Evolutionary conservation across 2,797 vertebrate genomes (phyloP), one percentile per base, ranked within the genome.

Genomic region (Cyclura pinguis): DNA sequence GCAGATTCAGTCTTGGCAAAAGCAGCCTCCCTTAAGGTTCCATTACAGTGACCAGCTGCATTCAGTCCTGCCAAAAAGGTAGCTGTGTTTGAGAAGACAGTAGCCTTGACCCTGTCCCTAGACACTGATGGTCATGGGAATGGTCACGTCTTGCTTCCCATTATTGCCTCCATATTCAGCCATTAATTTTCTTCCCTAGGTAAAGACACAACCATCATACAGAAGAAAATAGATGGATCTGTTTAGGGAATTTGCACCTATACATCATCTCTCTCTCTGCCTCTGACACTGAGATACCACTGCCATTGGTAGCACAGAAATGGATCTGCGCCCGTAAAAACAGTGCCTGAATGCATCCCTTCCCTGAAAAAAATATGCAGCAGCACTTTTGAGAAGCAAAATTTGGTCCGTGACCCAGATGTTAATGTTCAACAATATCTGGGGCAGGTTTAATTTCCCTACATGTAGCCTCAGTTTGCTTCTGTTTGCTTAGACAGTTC

Each of bases 401-500:
- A 47, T 62, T 47, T 77, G 22, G 24, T 62, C 59, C 24, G 1
- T 57, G 22, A 18, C 52, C 72, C 72, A 74, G 50, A 74, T 12
- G 52, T 10, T 18, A 47, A n/a, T 2, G 6, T 50, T 69, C 69
- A 29, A 72, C 62, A 32, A n/a, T 78, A 67, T 67, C 50, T 81
- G 62, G 50, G 62, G 20, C 9, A 80, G 32, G 20, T 80, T 67
- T 55, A 6, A 4, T 69, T 12, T 80, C 64, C 20, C 10, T 22
- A 32, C 55, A 20, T 84, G 64, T 50, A 86, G 59, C 73, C 20
- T 87, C n/a, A 67, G 27, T 80, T 67, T 87, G n/a, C 32, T 80
- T 32, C 29, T 32, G 20, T 69, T 69, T 69, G 67, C 12, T 32
- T 29, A 69, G 27, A 42, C 76, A 64, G 6, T 57, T 52, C 16